phyloP scores from a whole-genome alignment of 2,797 vertebrate species.

The Propithecus deckenii region DNA sequence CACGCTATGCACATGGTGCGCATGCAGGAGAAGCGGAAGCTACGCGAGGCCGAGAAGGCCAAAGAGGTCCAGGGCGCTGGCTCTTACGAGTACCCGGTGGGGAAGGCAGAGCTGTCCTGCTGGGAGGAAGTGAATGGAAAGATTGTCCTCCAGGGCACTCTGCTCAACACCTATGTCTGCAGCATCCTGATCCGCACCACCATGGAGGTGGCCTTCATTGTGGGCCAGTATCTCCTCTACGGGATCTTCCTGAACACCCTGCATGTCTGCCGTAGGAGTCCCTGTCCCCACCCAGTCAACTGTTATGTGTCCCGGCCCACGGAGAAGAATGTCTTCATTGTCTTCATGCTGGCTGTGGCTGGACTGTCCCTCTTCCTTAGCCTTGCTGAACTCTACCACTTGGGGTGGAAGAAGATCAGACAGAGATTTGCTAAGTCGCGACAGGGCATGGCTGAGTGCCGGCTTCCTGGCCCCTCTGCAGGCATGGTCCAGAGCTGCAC shows the following conservation, averaged over 20 bases:
- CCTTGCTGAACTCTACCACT: conserved; percentile 93
- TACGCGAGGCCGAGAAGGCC: conserved; percentile 85
- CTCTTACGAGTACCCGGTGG: conserved; percentile 84
- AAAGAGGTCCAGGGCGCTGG: conserved; percentile 28
- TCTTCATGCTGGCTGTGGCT: conserved; percentile 97
- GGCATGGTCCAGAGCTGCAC: conserved; percentile 87
- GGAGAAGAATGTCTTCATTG: conserved; percentile 98
- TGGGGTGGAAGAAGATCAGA: conserved; percentile 92
- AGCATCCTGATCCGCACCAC: conserved; percentile 96
- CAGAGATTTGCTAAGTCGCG: conserved; percentile 62
- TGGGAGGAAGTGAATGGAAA: conserved; percentile 84
- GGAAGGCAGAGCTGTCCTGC: conserved; percentile 81
- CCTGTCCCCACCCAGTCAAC: conserved; percentile 96
- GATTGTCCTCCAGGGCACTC: conserved; percentile 90
- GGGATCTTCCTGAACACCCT: conserved; percentile 94
- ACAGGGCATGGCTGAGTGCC: conserved; percentile 40
- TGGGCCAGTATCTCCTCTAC: conserved; percentile 95
- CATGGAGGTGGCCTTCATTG: conserved; percentile 95
- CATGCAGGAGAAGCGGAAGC: conserved; percentile 91
- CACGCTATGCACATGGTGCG: conserved; percentile 96
- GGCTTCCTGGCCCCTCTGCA: conserved; percentile 60
- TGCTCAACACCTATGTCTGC: conserved; percentile 94
- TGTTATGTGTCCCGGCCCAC: conserved; percentile 98
- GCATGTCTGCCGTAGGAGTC: conserved; percentile 91
- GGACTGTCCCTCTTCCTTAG: conserved; percentile 94